Conservation (phyloP, 2,888 invertebrate species). For the Neoitamus cyanurus region DNA sequence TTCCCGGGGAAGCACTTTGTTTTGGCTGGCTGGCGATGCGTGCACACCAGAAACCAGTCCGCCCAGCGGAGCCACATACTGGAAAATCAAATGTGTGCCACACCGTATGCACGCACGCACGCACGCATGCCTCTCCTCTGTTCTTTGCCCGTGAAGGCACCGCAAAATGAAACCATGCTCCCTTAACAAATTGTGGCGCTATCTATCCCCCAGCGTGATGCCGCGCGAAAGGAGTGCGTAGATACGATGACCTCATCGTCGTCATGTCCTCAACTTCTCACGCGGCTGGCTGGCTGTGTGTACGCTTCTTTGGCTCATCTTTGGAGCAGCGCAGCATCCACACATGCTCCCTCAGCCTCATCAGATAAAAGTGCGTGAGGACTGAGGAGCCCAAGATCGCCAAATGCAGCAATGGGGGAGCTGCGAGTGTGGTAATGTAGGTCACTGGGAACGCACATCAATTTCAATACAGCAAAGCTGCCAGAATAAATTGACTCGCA, state of each 20-base stretch:
- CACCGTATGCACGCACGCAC: background rate
- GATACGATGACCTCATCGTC: constrained; percentile 9
- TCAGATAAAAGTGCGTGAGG: background rate
- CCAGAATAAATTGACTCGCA: background rate
- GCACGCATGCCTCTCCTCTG: background rate
- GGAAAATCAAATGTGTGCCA: background rate
- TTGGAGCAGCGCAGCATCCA: background rate
- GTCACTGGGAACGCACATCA: constrained; percentile 31
- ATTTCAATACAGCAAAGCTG: background rate
- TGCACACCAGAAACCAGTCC: background rate
- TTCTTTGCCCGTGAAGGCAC: background rate
- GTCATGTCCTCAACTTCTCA: background rate
- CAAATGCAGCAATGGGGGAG: background rate
- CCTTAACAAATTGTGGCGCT: background rate
- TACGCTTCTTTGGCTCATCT: background rate
- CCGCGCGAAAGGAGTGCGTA: background rate
- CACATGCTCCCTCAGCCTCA: background rate
- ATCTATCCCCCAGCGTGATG: background rate
- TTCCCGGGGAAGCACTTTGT: background rate
- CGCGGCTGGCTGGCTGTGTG: background rate
- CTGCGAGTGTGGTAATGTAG: background rate
- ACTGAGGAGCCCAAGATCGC: background rate
- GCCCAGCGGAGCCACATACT: background rate
- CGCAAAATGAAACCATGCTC: background rate
- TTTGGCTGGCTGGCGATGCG: background rate